Conservation (phyloP, 2,888 invertebrate genomes). For the Rosalia funebris region DNA sequence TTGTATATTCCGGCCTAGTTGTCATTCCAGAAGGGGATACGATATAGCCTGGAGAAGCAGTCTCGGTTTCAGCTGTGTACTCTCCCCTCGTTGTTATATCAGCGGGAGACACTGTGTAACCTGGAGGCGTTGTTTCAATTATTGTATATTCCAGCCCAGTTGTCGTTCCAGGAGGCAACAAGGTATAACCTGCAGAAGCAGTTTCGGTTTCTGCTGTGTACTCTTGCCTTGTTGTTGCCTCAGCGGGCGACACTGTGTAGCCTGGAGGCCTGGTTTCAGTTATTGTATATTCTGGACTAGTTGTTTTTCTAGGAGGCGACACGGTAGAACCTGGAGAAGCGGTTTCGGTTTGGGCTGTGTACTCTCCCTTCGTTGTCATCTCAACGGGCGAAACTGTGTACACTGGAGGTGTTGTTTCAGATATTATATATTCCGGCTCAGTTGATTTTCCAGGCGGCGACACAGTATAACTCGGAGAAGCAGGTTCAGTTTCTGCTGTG, state of each 20-base stretch:
- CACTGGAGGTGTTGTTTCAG: neutral
- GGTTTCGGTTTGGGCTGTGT: constrained; percentile 11
- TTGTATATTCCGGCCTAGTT: neutral
- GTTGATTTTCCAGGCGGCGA: neutral
- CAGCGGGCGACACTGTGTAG: neutral
- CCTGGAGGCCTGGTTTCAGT: neutral
- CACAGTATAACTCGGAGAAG: neutral
- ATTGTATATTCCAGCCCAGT: neutral
- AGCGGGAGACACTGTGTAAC: neutral
- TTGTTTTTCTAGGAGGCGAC: too few relatives aligned
- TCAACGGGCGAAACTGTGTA: neutral
- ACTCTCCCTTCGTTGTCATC: neutral
- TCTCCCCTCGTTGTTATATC: too few relatives aligned
- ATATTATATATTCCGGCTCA: neutral
- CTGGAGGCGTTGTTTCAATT: neutral
- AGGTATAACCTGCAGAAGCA: neutral
- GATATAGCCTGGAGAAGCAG: too few relatives aligned
- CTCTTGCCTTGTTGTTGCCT: neutral
- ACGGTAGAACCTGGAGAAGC: too few relatives aligned
- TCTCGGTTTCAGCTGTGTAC: too few relatives aligned
- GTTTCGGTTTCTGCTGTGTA: neutral
- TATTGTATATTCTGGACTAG: neutral
- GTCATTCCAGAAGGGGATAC: too few relatives aligned
- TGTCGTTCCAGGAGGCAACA: neutral
- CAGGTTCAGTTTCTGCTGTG: neutral